Percentiles rank a stretch among this genome's conserved stretches.
phyloP scores from a whole-genome alignment of 1,140 invertebrate species.

The Argopecten irradians region DNA sequence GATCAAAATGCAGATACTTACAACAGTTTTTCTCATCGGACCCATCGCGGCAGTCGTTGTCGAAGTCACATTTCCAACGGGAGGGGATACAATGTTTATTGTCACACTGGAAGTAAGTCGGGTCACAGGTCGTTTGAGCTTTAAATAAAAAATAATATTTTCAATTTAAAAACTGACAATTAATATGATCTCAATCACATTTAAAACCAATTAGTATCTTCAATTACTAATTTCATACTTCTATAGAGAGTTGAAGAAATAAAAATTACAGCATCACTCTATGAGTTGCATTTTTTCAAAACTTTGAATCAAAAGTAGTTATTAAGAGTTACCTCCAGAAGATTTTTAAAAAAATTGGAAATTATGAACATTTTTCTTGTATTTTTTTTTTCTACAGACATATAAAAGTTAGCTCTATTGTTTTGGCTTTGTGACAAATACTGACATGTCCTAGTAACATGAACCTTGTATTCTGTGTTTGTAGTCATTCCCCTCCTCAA shows the following conservation, averaged over 20 bases:
- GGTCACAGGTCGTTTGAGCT: conserved; percentile 52
- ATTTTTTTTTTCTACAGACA: too few species aligned
- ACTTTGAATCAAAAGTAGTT: too few species aligned
- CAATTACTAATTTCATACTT: not conserved
- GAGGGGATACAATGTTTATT: conserved; percentile 67
- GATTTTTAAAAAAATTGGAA: too few species aligned
- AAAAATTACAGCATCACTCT: too few species aligned
- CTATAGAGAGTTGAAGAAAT: not conserved
- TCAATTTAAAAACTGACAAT: not conserved
- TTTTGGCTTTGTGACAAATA: too few species aligned
- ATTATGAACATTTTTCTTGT: too few species aligned
- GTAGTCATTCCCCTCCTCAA: too few species aligned
- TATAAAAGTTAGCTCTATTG: too few species aligned
- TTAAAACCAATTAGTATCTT: not conserved
- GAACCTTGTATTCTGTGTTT: too few species aligned
- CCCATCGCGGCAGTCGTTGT: conserved; percentile 71
- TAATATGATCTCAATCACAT: not conserved
- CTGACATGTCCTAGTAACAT: too few species aligned
- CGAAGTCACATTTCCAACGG: conserved; percentile 67
- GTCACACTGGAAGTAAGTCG: conserved; percentile 55
- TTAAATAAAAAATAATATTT: not conserved
- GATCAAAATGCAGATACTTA: conserved; percentile 39
- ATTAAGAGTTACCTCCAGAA: too few species aligned
- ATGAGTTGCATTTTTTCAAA: too few species aligned
- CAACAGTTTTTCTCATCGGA: conserved; percentile 71